Evolutionary conservation across 2,888 invertebrate genomes (phyloP), one percentile per base, ranked within the genome.

Genomic region (Hirtodrosophila trivittata): DNA sequence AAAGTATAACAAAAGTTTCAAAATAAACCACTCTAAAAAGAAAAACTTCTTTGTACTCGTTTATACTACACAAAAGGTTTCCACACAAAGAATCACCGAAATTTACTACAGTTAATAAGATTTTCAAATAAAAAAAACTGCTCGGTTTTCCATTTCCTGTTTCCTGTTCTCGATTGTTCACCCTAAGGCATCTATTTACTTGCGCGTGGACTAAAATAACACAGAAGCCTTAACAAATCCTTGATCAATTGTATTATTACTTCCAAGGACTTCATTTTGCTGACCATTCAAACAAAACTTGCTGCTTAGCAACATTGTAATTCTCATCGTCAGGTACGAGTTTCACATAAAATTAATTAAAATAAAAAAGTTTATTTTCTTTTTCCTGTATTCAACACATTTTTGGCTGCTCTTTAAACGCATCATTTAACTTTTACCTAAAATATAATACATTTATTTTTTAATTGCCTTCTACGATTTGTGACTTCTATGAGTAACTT

Each of bases 201-300:
- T 9, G 8, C 14, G 42, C 9, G 1, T 12, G 55, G 47, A 42
- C 42, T 49, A 51, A 45, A 33, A 13, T 25, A 30, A 8, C 14
- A 14, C 5, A 10, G 3, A 12, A 6, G 16, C 5, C 12, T 14
- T 10, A 21, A 30, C 1, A 10, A 37, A 37, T 3, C 30, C n/a
- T n/a, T 58, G 63, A 69, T 63, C 54, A 63, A 69, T 69, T 59
- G 70, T 54, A 65, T 52, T 69, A 14, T 38, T 30, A n/a, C n/a
- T 30, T 9, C 9, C 30, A 25, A 41, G 8, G 37, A 59, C 56
- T 38, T 52, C 55, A 57, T 41, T 52, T 18, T 32, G 7, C 13
- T 55, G 35, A 33, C 52, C 47, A 62, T 35, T 28, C 28, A 54
- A 42, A 39, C 49, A 51, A 56, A 62, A 68, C 54, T 66, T 60